phyloP scores from a whole-genome alignment of 2,113 vertebrate species.

The Leptobrachium leishanense region DNA sequence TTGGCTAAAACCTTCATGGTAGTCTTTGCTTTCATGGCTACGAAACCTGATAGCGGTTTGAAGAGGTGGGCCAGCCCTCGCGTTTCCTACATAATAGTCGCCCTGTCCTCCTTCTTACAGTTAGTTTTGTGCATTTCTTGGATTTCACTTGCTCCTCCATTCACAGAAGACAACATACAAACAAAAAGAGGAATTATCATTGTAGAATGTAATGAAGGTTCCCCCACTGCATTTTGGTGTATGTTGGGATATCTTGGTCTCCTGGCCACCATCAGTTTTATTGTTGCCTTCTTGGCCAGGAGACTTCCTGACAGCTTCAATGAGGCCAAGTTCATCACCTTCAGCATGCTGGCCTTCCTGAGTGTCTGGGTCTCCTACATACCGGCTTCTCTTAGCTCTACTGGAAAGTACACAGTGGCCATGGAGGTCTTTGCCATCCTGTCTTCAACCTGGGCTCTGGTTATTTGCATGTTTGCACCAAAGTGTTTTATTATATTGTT shows the following conservation, averaged over 20 bases:
- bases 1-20: constrained; percentile 28
- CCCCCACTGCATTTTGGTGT: background rate
- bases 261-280: background rate
- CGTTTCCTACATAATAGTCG: background rate
- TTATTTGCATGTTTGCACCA: no score
- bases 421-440: no score
- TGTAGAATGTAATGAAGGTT: background rate
- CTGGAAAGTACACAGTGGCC: no score
- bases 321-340: constrained; percentile 24
- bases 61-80: background rate
- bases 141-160: background rate
- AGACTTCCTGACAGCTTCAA: constrained; percentile 21
- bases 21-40: constrained; percentile 32
- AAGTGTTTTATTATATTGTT: no score
- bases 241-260: constrained; percentile 5
- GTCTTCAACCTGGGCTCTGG: no score
- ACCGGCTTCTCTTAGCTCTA: constrained; percentile 11
- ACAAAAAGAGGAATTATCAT: constrained; percentile 5
- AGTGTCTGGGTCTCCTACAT: constrained; percentile 23
- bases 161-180: constrained; percentile 14
- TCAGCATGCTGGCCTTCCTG: constrained; percentile 35
- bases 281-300: constrained; percentile 16
- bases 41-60: background rate
- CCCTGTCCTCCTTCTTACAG: constrained; percentile 1
- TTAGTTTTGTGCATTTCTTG: constrained; percentile 4